phyloP scores from a whole-genome alignment of 1,140 invertebrate species.

The Dreissena rostriformis region DNA sequence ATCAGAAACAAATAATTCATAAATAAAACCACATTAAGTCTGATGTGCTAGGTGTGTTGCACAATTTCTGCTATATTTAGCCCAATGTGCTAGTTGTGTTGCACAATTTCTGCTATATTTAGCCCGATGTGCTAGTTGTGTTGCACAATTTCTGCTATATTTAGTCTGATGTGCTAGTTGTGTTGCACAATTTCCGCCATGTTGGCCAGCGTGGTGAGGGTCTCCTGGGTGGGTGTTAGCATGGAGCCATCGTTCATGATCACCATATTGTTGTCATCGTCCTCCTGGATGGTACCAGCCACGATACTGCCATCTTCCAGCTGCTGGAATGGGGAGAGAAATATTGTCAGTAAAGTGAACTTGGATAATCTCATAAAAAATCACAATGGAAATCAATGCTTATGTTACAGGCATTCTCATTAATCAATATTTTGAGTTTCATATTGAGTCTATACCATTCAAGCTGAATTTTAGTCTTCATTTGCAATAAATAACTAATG shows the following conservation, averaged over 20 bases:
- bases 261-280: background rate
- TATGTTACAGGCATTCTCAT: no score
- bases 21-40: no score
- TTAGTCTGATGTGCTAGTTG: background rate
- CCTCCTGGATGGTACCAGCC: background rate
- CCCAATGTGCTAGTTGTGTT: no score
- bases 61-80: background rate
- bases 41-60: background rate
- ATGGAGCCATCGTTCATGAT: conserved; percentile 42
- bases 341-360: background rate
- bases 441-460: no score
- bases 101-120: background rate
- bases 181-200: conserved; percentile 18
- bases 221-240: conserved; percentile 15
- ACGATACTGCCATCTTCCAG: conserved; percentile 17
- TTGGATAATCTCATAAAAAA: background rate
- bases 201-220: conserved; percentile 47
- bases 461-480: no score
- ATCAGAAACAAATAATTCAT: no score
- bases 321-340: conserved; percentile 4
- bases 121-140: background rate
- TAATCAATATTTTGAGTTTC: no score
- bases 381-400: no score
- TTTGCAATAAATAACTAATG: no score
- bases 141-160: background rate